Conservation (phyloP, 2,888 invertebrate species). For the Augiades crinisus region DNA sequence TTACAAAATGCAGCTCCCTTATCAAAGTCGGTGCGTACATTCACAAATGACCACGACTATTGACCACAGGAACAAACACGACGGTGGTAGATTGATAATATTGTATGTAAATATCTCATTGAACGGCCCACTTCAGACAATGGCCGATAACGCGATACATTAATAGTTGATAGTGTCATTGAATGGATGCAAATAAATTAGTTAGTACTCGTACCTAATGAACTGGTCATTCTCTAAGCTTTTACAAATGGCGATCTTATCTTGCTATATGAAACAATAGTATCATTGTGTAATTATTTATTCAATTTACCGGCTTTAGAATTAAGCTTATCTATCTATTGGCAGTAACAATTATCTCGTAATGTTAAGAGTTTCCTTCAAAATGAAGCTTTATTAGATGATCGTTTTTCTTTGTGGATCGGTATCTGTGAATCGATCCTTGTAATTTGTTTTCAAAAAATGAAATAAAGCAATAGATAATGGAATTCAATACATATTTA, state of each 20-base stretch:
- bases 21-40: constrained; percentile 1
- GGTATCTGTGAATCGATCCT: too few relatives aligned
- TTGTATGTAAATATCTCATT: constrained; percentile 25
- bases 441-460: too few relatives aligned
- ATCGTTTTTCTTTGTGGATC: background rate
- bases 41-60: background rate
- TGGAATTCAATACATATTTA: too few relatives aligned
- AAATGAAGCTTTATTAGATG: too few relatives aligned
- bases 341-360: background rate
- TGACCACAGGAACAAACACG: constrained; percentile 23
- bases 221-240: background rate
- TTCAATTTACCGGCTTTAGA: background rate
- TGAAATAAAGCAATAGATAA: too few relatives aligned
- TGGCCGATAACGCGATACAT: constrained; percentile 13
- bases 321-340: background rate
- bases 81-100: constrained; percentile 18
- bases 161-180: constrained; percentile 12
- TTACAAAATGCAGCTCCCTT: too few relatives aligned
- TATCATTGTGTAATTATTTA: background rate
- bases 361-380: too few relatives aligned
- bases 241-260: background rate
- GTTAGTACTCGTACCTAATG: background rate
- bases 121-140: constrained; percentile 20
- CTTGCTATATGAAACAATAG: background rate
- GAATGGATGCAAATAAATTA: constrained; percentile 1